Evolutionary conservation across 2,797 vertebrate genomes (phyloP), one percentile per base, ranked within the genome.

Genomic region (Hyperoplus lanceolatus): DNA sequence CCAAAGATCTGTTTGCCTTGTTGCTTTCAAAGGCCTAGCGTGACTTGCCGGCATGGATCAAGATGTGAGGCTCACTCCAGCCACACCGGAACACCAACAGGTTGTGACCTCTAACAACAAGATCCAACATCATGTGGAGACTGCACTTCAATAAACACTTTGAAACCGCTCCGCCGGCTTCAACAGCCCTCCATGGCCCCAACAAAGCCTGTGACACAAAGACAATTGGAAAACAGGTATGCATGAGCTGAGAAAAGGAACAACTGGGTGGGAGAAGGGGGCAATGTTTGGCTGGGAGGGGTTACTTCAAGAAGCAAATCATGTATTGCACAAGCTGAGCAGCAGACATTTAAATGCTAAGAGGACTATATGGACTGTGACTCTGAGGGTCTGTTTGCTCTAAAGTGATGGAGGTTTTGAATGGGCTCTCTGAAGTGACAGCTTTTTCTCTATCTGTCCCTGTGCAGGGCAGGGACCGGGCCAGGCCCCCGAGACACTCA

Each of bases 1-100:
- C 91, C 87, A 89, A 92, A 94, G 95, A 91, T 94, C 90, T 94
- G 94, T 96, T 96, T 96, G 93, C 92, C 94, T 95, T 93, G 90
- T 87, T 90, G 92, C 93, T 95, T 95, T 95, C 90, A 96, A 95
- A 96, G 93, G 90, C 89, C 86, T 81, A 83, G 85, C 89, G 85
- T 94, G 94, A 94, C 94, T 91, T 77, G 79, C 83, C 89, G 85
- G 91, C 92, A 94, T 56, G 88, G 93, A 96, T 95, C 94, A 96
- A 95, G 93, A 92, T 94, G 93, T 91, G 93, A 93, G 87, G 82
- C 90, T 92, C 87, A 85, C 93, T 91, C 86, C 73, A 87, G 89
- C 87, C 90, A 77, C 94, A 92, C 85, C 87, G 89, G 92, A 95
- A 94, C 92, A 94, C 88, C 66, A 90, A 79, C 87, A 91, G 95